phyloP scores from a whole-genome alignment of 2,797 vertebrate genomes.

The Anguilla megastoma region DNA sequence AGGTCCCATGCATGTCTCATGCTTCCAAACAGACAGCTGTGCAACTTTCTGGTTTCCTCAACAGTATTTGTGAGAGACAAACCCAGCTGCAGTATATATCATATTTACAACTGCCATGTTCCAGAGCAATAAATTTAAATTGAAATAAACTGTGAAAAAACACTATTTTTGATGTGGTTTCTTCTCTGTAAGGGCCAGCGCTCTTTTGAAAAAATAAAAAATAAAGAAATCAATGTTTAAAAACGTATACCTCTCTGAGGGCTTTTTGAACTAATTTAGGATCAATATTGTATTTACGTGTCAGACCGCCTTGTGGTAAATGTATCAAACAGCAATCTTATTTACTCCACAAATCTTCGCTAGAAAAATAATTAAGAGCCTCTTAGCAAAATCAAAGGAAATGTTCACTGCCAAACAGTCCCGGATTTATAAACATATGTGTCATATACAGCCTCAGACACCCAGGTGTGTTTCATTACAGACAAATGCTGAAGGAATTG shows the following conservation, averaged over 20 bases:
- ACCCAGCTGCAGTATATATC: conserved; percentile 13
- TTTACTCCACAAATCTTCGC: neutral
- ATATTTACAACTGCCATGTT: neutral
- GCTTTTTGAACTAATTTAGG: neutral
- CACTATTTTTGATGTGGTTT: neutral
- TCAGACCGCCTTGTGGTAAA: conserved; percentile 7
- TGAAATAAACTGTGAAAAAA: neutral
- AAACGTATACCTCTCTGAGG: neutral
- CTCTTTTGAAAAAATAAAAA: neutral
- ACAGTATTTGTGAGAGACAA: neutral
- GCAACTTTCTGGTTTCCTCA: neutral
- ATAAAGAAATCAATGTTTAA: neutral
- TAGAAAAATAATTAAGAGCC: conserved; percentile 18
- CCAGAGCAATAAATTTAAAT: neutral
- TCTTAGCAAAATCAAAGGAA: neutral
- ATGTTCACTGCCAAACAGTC: neutral
- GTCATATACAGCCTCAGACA: neutral
- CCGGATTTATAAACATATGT: neutral
- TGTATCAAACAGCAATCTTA: neutral
- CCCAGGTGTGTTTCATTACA: neutral
- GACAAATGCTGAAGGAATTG: conserved; percentile 18
- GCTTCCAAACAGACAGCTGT: neutral
- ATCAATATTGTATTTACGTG: conserved; percentile 11
- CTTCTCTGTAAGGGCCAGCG: neutral
- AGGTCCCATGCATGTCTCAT: neutral